phyloP scores from a whole-genome alignment of 37 sponge, comb jelly and placozoan species.

The Cladorhizidae sp. region DNA sequence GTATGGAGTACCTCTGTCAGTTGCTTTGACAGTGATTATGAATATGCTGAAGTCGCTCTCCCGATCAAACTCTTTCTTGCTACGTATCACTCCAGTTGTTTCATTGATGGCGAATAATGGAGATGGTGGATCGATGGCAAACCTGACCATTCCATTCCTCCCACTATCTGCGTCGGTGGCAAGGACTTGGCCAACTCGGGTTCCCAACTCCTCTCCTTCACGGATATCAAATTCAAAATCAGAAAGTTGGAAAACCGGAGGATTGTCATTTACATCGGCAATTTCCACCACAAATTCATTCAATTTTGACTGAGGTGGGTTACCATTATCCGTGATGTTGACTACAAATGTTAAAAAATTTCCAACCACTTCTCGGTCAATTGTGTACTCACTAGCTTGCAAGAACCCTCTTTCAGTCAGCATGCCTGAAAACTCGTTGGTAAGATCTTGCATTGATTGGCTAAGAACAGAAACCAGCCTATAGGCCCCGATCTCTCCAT shows the following conservation, averaged over 20 bases:
- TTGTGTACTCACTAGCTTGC: not conserved
- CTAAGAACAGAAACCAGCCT: constrained; percentile 5
- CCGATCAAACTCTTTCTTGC: constrained; percentile 14
- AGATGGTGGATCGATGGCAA: not conserved
- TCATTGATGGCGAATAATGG: constrained; percentile 10
- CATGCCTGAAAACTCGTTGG: not conserved
- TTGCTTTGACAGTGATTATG: not conserved
- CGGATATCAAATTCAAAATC: not conserved
- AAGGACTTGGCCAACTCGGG: constrained; percentile 1
- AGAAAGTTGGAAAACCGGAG: not conserved
- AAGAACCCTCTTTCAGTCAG: not conserved
- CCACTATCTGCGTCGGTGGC: constrained; percentile 27
- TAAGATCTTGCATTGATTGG: not conserved
- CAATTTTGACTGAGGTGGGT: not conserved
- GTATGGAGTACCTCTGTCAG: constrained; percentile 8
- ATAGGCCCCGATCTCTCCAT: constrained; percentile 7
- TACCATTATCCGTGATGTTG: constrained; percentile 26
- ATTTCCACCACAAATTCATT: constrained; percentile 2
- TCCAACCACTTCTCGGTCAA: constrained; percentile 26
- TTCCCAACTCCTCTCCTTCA: not conserved
- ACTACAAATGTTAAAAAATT: constrained; percentile 7
- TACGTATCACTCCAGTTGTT: constrained; percentile 10
- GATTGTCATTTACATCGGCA: constrained; percentile 42
- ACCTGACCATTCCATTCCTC: constrained; percentile 19
- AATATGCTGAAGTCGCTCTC: not conserved